phyloP scores from a whole-genome alignment of 2,888 invertebrate genomes.

The Coleophora flavipennella region DNA sequence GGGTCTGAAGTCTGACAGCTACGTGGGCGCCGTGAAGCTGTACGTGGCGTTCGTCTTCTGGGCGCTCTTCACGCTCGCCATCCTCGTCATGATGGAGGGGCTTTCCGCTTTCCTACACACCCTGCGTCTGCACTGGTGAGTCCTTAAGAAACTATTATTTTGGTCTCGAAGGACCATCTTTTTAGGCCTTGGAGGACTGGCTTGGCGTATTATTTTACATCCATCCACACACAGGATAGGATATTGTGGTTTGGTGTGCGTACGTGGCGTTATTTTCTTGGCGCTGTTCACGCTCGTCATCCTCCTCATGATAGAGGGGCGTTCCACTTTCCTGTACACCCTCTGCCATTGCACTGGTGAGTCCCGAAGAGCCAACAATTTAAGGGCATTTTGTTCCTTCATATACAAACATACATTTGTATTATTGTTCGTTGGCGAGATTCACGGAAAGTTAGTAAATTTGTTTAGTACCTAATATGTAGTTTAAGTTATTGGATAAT shows the following conservation, averaged over 20 bases:
- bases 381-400: too few species aligned
- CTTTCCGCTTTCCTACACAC: slow-evolving; percentile 99
- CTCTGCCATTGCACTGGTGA: slow-evolving; percentile 97
- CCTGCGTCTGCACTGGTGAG: slow-evolving; percentile 95
- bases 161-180: too few species aligned
- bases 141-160: background rate
- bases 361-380: too few species aligned
- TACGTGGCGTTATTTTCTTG: slow-evolving; percentile 93
- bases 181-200: too few species aligned
- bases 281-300: slow-evolving; percentile 92
- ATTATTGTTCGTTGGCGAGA: too few species aligned
- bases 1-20: slow-evolving; percentile 79
- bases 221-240: too few species aligned
- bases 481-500: too few species aligned
- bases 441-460: too few species aligned
- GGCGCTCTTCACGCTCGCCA: slow-evolving; percentile 92
- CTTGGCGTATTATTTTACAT: too few species aligned
- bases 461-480: too few species aligned
- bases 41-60: slow-evolving; percentile 91
- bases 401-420: too few species aligned
- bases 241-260: too few species aligned
- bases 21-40: slow-evolving; percentile 81
- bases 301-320: slow-evolving; percentile 98
- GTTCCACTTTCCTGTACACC: slow-evolving; percentile 98
- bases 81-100: slow-evolving; percentile 98